These are phyloP conservation scores for Phocoena phocoena DNA, from an alignment of 2,113 vertebrate species.

Conservation along the genomic window DNA sequence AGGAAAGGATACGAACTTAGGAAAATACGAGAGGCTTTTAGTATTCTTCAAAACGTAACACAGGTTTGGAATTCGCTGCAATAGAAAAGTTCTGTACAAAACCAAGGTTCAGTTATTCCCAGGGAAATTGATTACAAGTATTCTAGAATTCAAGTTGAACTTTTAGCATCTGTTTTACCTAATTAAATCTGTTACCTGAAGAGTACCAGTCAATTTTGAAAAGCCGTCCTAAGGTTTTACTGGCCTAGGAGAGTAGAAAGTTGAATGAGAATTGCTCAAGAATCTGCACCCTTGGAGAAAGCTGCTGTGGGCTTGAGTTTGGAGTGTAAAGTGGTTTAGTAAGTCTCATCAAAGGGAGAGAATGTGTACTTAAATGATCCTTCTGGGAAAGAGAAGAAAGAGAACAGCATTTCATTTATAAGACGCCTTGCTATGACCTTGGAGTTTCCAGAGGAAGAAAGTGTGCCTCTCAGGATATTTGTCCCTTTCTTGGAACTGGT, in stretches of 20 bases:
- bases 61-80: not conserved
- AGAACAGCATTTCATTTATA: not conserved
- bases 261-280: not conserved
- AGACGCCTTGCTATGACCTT: not conserved
- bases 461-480: not conserved
- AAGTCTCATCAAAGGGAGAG: not conserved
- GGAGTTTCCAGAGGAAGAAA: not conserved
- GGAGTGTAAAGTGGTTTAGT: not conserved
- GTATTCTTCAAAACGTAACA: not conserved
- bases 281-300: not conserved
- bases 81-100: slow-evolving; percentile 4
- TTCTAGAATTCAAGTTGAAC: slow-evolving; percentile 29
- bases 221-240: not conserved
- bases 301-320: not conserved
- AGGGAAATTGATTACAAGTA: not conserved
- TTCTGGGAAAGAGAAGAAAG: not conserved
- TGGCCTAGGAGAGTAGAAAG: not conserved
- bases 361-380: not conserved
- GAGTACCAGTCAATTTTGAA: not conserved
- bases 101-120: not conserved
- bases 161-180: not conserved
- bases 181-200: not conserved
- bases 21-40: not conserved
- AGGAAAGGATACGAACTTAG: not conserved
- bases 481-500: not conserved